A percentile compares a stretch with the other conserved stretches of the same genome.
phyloP scores from a whole-genome alignment of 2,888 invertebrate genomes.

The Gandaritis pyraliata region DNA sequence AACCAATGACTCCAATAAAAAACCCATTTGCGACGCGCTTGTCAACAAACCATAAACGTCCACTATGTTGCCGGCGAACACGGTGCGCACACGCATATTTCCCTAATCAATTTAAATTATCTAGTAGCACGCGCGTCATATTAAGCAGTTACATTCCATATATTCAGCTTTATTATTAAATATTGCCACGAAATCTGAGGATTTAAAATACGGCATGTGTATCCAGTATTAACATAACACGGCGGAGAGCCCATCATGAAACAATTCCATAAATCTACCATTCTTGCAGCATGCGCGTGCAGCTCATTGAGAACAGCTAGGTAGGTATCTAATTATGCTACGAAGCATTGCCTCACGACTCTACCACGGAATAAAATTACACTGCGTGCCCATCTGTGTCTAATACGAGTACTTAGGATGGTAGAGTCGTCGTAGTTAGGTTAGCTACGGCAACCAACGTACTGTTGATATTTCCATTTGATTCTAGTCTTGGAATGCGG shows the following conservation, averaged over 20 bases:
- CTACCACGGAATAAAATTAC: too few species aligned
- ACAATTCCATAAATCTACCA: constrained; percentile 39
- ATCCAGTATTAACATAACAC: constrained; percentile 33
- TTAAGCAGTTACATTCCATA: constrained; percentile 31
- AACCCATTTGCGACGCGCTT: too few species aligned
- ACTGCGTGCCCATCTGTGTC: too few species aligned
- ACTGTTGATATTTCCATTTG: too few species aligned
- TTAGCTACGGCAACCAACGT: too few species aligned
- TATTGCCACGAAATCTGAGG: constrained; percentile 14
- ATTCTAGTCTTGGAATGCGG: too few species aligned
- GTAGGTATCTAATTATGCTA: neutral
- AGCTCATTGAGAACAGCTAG: neutral
- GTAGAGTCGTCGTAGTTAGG: too few species aligned
- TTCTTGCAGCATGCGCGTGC: constrained; percentile 10
- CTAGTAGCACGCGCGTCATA: constrained; percentile 30
- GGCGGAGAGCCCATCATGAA: constrained; percentile 26
- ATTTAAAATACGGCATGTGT: constrained; percentile 23
- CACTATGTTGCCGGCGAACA: constrained; percentile 13
- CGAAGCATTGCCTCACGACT: too few species aligned
- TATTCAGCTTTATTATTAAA: constrained; percentile 22
- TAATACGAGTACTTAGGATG: too few species aligned
- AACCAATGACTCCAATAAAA: too few species aligned
- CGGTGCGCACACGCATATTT: constrained; percentile 19
- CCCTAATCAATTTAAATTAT: constrained; percentile 33
- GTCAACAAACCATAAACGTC: constrained; percentile 18